A percentile compares a stretch with the other conserved stretches of the same genome.
Evolutionary conservation across 2,888 invertebrate genomes (phyloP).

Genomic region (Troides oblongomaculatus): DNA sequence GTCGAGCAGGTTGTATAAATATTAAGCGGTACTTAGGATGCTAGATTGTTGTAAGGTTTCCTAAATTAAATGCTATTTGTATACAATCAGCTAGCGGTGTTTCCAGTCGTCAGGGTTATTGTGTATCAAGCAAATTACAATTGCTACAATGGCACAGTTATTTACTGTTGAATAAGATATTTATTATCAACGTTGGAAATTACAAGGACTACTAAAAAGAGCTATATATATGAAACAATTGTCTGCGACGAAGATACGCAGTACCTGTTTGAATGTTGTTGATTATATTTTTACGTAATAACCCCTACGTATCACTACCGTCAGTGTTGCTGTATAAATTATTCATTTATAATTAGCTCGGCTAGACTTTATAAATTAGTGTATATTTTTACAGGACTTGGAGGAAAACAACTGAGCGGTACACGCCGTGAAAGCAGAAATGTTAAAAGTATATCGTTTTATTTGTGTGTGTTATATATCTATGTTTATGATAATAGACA

Average conservation of each 20-base stretch:
- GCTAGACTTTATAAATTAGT: slow-evolving; percentile 27
- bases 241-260: no score
- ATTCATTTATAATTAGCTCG: slow-evolving; percentile 2
- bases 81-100: slow-evolving; percentile 2
- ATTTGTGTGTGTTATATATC: no score
- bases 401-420: slow-evolving; percentile 56
- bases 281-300: background rate
- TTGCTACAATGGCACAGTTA: background rate
- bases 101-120: background rate
- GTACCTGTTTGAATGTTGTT: no score
- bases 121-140: background rate
- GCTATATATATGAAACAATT: no score
- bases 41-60: background rate
- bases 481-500: slow-evolving; percentile 10
- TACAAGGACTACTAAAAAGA: no score
- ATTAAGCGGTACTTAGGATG: slow-evolving; percentile 6
- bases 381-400: slow-evolving; percentile 51
- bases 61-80: slow-evolving; percentile 7
- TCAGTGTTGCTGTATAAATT: background rate
- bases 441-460: slow-evolving; percentile 6
- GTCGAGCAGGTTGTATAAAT: slow-evolving; percentile 9
- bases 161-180: no score
- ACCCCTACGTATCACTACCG: background rate
- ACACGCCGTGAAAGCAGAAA: slow-evolving; percentile 20
- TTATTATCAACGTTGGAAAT: no score